These are phyloP conservation scores for Nymphalis c-album DNA, from an alignment of 2,888 invertebrate genomes.

Conservation along the genomic window DNA sequence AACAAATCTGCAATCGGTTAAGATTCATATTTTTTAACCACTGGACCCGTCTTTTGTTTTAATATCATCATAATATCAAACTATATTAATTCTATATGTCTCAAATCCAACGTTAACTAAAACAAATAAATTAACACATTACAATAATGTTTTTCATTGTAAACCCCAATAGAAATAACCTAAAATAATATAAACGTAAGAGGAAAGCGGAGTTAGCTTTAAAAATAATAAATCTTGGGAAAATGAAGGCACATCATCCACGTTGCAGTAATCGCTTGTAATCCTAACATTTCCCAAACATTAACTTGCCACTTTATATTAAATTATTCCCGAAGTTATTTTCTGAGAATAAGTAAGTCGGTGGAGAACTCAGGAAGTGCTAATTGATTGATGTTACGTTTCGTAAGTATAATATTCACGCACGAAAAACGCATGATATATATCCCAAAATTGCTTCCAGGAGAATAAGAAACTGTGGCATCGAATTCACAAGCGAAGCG, in stretches of 20 bases:
- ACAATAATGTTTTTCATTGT: not conserved
- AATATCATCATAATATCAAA: no score
- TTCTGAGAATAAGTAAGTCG: conserved; percentile 50
- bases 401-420: conserved; percentile 9
- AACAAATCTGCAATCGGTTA: no score
- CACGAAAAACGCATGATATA: not conserved
- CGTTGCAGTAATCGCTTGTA: conserved; percentile 56
- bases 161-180: conserved; percentile 6
- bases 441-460: no score
- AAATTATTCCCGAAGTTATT: conserved; percentile 67
- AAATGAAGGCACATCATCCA: conserved; percentile 41
- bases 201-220: conserved; percentile 37
- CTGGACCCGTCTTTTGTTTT: no score
- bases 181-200: conserved; percentile 2
- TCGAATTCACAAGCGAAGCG: no score
- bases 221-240: conserved; percentile 43
- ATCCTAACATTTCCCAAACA: conserved; percentile 66
- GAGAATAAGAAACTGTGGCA: no score
- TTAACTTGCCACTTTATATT: conserved; percentile 69
- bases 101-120: no score
- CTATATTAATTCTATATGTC: no score
- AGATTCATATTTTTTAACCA: no score
- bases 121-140: no score
- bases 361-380: conserved; percentile 49
- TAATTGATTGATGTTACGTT: conserved; percentile 67